A percentile compares a stretch with the other conserved stretches of the same genome.
phyloP scores from a whole-genome alignment of 2,113 vertebrate genomes.

The Elephas maximus region DNA sequence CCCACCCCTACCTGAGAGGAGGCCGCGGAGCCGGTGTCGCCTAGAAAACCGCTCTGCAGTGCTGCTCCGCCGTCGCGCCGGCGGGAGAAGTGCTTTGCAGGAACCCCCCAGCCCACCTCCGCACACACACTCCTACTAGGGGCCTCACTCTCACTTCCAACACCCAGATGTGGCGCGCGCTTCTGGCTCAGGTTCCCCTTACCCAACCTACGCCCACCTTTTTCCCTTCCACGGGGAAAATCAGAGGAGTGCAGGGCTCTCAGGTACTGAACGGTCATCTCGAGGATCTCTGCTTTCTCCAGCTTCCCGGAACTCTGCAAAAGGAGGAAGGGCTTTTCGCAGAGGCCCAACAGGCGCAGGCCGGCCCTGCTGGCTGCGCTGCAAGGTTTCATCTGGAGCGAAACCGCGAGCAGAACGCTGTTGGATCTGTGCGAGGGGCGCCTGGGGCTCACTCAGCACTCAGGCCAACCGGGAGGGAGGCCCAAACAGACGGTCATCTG shows the following conservation, averaged over 20 bases:
- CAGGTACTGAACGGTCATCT: constrained; percentile 99
- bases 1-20: not conserved
- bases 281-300: constrained; percentile 98
- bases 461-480: fast-evolving
- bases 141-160: not conserved
- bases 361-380: not conserved
- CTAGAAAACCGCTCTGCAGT: not conserved
- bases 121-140: not conserved
- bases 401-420: not conserved
- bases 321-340: not conserved
- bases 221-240: constrained; percentile 96
- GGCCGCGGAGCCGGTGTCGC: not conserved
- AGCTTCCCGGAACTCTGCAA: constrained; percentile 97
- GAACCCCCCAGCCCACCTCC: fast-evolving
- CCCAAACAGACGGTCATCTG: not conserved
- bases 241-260: constrained; percentile 96
- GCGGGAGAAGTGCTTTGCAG: not conserved
- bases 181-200: not conserved
- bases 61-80: fast-evolving
- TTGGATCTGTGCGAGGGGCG: fast-evolving
- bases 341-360: not conserved
- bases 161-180: not conserved
- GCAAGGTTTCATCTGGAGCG: not conserved
- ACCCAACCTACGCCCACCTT: constrained; percentile 88
- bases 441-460: not conserved